Conservation (phyloP, 2,797 vertebrate species). For the Urosaurus nigricauda region DNA sequence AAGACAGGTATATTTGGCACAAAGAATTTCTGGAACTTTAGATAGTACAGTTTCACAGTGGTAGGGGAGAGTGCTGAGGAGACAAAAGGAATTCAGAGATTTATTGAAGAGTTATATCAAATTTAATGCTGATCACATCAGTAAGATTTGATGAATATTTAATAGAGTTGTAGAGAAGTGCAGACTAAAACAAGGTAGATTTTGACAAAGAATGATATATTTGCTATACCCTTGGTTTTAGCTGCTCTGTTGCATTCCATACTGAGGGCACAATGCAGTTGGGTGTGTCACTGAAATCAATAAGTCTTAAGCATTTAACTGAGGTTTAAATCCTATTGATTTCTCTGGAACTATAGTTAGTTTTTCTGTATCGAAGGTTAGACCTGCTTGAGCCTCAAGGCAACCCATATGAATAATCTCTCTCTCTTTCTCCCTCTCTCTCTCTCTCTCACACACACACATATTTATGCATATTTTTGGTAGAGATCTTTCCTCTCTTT, state of each 20-base stretch:
- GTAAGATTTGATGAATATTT: constrained; percentile 47
- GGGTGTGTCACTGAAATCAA: constrained; percentile 10
- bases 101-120: constrained; percentile 44
- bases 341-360: background rate
- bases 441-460: background rate
- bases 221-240: constrained; percentile 28
- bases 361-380: background rate
- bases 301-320: background rate
- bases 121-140: constrained; percentile 56
- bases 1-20: background rate
- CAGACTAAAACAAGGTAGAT: constrained; percentile 46
- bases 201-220: constrained; percentile 45
- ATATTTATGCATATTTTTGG: background rate
- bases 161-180: constrained; percentile 36
- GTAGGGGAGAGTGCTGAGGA: constrained; percentile 18
- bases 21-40: constrained; percentile 36
- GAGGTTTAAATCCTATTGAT: constrained; percentile 8
- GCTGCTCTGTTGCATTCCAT: constrained; percentile 6
- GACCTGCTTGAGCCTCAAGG: constrained; percentile 10
- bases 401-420: constrained; percentile 2
- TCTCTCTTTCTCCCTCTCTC: background rate
- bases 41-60: constrained; percentile 49
- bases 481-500: background rate
- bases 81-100: constrained; percentile 24
- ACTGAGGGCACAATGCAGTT: background rate